Percentiles rank a stretch among this genome's conserved stretches.
Conservation (phyloP, 2,888 invertebrate genomes). For the Deladenus siricidicola region DNA sequence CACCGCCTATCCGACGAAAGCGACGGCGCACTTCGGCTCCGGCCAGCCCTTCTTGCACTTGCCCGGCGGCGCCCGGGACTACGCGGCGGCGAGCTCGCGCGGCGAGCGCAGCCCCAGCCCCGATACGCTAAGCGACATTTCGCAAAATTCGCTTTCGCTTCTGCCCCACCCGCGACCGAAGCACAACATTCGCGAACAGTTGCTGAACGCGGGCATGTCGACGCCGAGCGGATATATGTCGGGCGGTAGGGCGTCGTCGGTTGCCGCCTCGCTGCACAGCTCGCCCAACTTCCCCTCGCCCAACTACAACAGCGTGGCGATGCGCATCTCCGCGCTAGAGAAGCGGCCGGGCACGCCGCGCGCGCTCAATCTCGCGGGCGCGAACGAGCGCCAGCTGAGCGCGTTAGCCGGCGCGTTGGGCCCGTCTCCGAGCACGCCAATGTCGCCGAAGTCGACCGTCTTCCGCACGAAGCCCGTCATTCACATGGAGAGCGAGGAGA, state of each 20-base stretch:
- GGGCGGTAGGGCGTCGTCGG: constrained; percentile 8
- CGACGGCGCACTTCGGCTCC: background rate
- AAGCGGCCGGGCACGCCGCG: constrained; percentile 40
- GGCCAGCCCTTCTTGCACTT: background rate
- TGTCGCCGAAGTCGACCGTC: constrained; percentile 48
- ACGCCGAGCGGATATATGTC: constrained; percentile 1
- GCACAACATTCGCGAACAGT: constrained; percentile 52
- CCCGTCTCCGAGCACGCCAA: background rate
- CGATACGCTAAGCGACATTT: constrained; percentile 18
- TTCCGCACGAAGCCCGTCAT: constrained; percentile 50
- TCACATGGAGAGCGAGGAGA: constrained; percentile 10
- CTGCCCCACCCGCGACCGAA: constrained; percentile 52
- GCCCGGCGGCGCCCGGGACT: no score
- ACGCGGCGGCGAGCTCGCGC: background rate
- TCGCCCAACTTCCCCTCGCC: constrained; percentile 41
- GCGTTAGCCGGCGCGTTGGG: background rate
- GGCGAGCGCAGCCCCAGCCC: constrained; percentile 23
- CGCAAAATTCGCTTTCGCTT: constrained; percentile 10
- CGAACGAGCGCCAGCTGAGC: background rate
- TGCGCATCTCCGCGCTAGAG: constrained; percentile 46
- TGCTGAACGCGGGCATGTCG: constrained; percentile 28
- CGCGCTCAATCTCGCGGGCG: constrained; percentile 23
- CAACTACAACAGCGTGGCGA: constrained; percentile 43
- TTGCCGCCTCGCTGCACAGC: constrained; percentile 13
- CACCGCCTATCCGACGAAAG: background rate